These are phyloP conservation scores for Stratiomys singularior DNA, from an alignment of 2,888 invertebrate species.

Conservation along the genomic window DNA sequence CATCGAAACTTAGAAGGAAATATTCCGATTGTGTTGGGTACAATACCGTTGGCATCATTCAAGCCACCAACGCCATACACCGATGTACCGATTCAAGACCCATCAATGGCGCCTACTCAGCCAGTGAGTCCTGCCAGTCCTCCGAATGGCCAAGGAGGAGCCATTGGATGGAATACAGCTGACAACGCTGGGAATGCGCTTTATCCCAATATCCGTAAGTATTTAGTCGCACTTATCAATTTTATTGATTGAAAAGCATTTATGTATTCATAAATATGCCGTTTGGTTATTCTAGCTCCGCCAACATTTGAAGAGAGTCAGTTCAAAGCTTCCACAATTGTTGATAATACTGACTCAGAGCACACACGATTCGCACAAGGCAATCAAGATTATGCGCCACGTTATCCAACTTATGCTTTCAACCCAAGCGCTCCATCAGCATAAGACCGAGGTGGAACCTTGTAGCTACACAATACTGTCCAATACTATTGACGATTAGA, in stretches of 20 bases:
- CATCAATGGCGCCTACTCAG: constrained; percentile 64
- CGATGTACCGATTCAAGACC: constrained; percentile 62
- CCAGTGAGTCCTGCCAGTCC: constrained; percentile 65
- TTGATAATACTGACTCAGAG: constrained; percentile 72
- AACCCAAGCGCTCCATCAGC: constrained; percentile 70
- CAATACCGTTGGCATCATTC: constrained; percentile 74
- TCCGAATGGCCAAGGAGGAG: constrained; percentile 63
- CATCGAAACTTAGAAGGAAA: constrained; percentile 74
- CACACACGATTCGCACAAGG: constrained; percentile 68
- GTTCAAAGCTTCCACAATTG: constrained; percentile 71
- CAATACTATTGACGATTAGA: not conserved
- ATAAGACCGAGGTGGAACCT: constrained; percentile 18
- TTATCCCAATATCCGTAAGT: constrained; percentile 69
- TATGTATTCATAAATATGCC: not conserved
- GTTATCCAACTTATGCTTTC: constrained; percentile 71
- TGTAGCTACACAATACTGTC: not conserved
- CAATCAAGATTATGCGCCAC: constrained; percentile 69
- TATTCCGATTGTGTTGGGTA: constrained; percentile 78
- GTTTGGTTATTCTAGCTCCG: constrained; percentile 66
- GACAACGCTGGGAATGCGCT: constrained; percentile 60
- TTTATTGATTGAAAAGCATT: too few relatives aligned
- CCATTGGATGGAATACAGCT: constrained; percentile 64
- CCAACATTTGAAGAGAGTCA: constrained; percentile 75
- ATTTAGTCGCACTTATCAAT: not conserved
- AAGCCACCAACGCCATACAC: constrained; percentile 63